Evolutionary conservation across 2,113 vertebrate species (phyloP).

Genomic region (Sminthopsis crassicaudata): DNA sequence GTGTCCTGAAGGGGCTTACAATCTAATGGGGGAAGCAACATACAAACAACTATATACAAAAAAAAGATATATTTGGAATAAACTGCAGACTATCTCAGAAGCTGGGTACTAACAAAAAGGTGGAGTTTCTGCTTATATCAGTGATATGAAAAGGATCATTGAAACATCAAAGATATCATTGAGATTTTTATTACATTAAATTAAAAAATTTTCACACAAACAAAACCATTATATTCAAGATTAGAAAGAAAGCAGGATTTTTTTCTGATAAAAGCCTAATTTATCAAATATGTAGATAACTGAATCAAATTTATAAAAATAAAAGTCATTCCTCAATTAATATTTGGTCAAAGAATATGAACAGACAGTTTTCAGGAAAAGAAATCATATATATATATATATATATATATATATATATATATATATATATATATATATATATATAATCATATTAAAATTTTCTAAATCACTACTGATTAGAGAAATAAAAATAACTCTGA

Average conservation of each 20-base stretch:
- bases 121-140: not conserved
- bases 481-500: not conserved
- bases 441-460: not conserved
- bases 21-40: not conserved
- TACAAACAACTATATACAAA: not conserved
- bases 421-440: not conserved
- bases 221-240: not conserved
- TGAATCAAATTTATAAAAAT: not conserved
- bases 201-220: not conserved
- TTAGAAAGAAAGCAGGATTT: not conserved
- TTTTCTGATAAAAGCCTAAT: not conserved
- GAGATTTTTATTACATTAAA: not conserved
- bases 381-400: not conserved
- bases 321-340: too few relatives aligned
- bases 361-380: not conserved
- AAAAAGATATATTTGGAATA: not conserved
- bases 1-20: not conserved
- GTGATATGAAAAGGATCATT: not conserved
- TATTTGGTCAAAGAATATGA: not conserved
- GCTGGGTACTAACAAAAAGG: not conserved
- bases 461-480: not conserved
- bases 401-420: not conserved
- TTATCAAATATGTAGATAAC: not conserved
- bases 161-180: not conserved
- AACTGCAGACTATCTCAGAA: not conserved